Conservation (phyloP, 1,140 invertebrate species). For the Neodiprion pinetum region DNA sequence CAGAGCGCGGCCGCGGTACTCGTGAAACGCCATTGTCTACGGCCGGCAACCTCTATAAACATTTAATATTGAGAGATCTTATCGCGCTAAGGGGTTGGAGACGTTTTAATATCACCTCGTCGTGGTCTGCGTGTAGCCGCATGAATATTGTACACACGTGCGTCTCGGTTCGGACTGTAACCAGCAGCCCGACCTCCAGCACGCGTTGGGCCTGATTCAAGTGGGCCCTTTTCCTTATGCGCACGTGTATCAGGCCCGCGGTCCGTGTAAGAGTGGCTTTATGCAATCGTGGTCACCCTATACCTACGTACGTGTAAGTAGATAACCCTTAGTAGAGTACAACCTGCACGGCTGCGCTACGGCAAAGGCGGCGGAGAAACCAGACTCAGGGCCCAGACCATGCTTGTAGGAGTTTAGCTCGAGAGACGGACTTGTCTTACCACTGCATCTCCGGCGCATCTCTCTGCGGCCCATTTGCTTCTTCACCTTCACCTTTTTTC, state of each 20-base stretch:
- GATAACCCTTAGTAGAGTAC: too few relatives aligned
- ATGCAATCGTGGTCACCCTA: too few relatives aligned
- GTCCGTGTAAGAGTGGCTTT: too few relatives aligned
- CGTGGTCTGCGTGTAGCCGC: conserved; percentile 9
- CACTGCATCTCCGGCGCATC: neutral
- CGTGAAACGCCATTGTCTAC: conserved; percentile 14
- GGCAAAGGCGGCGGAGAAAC: neutral
- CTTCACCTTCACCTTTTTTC: conserved; percentile 4
- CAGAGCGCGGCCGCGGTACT: conserved; percentile 5
- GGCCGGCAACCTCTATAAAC: conserved; percentile 14
- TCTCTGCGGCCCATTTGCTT: neutral
- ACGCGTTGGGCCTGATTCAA: neutral
- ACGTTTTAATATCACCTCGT: conserved; percentile 15
- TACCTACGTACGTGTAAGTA: too few relatives aligned
- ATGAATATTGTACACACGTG: conserved; percentile 11
- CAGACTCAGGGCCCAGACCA: neutral
- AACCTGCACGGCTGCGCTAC: neutral
- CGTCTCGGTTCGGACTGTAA: neutral
- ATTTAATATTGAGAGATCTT: conserved; percentile 17
- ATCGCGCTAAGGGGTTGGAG: conserved; percentile 35
- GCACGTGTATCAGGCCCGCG: neutral
- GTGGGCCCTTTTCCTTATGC: too few relatives aligned
- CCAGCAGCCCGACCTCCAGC: neutral
- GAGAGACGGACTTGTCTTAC: neutral
- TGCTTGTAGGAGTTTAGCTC: neutral